Evolutionary conservation across 2,113 vertebrate species (phyloP), one percentile per base, ranked within the genome.

Genomic region (Cyanoderma ruficeps): DNA sequence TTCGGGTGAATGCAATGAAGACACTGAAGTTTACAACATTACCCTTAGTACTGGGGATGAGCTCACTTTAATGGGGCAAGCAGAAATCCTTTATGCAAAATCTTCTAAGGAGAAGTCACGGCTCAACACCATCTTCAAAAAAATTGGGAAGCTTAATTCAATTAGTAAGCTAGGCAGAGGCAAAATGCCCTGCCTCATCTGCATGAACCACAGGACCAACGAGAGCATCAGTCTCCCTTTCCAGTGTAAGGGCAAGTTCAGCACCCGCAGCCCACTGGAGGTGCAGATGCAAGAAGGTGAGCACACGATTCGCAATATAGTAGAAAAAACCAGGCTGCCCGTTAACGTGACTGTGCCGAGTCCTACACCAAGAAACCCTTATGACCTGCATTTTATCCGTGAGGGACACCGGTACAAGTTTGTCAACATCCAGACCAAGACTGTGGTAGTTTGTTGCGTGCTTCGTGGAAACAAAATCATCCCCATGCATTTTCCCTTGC

Each of bases 121-220:
- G 49, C 98, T 99, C 95, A 99, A 99, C 97, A 99, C 99, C 4
- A 99, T 99, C 94, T 99, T 99, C 92, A 99, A 99, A 96, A 99
- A 99, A 97, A 99, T 99, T 0, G 99, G 99, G 59, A 99, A 99
- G 87, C 98, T 99, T 10, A 99, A 99, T 94, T 99, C 99, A 30
- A 99, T 99, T 94, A 98, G 98, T 95, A 99, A 98, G 93, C 98
- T 99, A 7, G 99, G 99, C 9, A 98, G 99, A 50, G 98, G 99
- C 75, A 99, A 99, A 97, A 99, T 99, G 99, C 99, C 99, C 0
- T 99, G 99, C 89, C 98, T 99, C 80, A 99, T 99, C 83, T 99
- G 99, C 97, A 99, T 99, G 99, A 99, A 99, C 94, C 99, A 99
- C 96, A 98, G 99, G 97, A 99, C 99, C 97, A 99, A 99, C 0